Percentiles rank a stretch among this genome's conserved stretches.
phyloP scores from a whole-genome alignment of 2,113 vertebrate genomes.

The Bostrychus sinensis region DNA sequence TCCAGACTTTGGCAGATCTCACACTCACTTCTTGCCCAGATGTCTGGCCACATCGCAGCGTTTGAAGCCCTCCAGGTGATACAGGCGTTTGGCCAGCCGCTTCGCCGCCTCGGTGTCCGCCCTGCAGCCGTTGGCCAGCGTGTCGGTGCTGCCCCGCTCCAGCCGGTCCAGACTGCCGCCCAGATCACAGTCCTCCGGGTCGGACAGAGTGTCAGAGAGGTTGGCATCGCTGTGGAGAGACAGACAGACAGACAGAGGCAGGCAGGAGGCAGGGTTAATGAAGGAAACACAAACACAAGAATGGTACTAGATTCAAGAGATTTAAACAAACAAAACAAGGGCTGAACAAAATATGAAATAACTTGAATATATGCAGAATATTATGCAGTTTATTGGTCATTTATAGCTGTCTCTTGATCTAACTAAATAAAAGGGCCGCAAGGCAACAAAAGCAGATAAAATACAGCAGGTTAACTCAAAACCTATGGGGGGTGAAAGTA shows the following conservation, averaged over 20 bases:
- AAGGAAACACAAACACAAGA: conserved; percentile 41
- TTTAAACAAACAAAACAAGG: too few relatives aligned
- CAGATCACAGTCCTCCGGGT: conserved; percentile 91
- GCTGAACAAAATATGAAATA: too few relatives aligned
- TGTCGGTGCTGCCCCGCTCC: conserved; percentile 89
- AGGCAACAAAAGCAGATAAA: too few relatives aligned
- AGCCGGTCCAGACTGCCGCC: conserved; percentile 88
- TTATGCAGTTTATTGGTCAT: too few relatives aligned
- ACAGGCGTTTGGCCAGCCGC: conserved; percentile 91
- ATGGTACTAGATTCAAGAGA: too few relatives aligned
- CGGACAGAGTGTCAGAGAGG: conserved; percentile 88
- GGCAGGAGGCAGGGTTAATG: conserved; percentile 49
- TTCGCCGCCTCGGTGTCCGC: conserved; percentile 87
- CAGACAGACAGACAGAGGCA: conserved; percentile 36
- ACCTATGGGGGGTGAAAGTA: too few relatives aligned
- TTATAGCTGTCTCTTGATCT: too few relatives aligned
- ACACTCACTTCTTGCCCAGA: conserved; percentile 92
- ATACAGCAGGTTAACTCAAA: too few relatives aligned
- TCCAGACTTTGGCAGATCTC: background rate
- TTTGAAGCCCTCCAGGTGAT: conserved; percentile 94
- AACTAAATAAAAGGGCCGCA: too few relatives aligned
- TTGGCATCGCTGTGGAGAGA: conserved; percentile 84
- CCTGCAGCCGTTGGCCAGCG: conserved; percentile 91
- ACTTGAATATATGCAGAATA: too few relatives aligned
- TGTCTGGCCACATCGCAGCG: conserved; percentile 95